Evolutionary conservation across 1,140 invertebrate species (phyloP), one percentile per base, ranked within the genome.

Genomic region (Atopsyche davidsoni): DNA sequence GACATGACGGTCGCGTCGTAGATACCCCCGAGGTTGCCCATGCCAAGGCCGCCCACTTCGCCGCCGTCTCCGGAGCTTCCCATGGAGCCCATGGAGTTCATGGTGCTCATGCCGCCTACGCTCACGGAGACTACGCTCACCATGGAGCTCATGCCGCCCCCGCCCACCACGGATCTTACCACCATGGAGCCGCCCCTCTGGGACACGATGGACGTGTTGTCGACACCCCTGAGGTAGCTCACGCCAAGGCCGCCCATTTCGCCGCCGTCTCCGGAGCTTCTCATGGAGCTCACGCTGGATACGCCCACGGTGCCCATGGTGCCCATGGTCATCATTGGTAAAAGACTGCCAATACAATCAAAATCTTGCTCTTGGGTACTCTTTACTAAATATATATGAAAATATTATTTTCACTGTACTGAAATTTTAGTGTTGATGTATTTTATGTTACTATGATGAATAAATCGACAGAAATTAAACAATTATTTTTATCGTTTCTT

Each of bases 171-270:
- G 45, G 46, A 35, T 34, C 25, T 3, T 51, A 39, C 35, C 47
- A 47, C 43, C 53, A 50, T 51, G 54, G 54, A 23, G 54, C 36
- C 36, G 36, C 49, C 17, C 44, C 49, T n/a, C 39, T 52, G 14
- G 54, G 49, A 42, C 45, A 34, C 21, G 47, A 51, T 14, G 54
- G 49, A 6, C 43, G 43, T 60, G 70, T 72, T 61, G 64, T 71
- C 51, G 71, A 73, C 62, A 73, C 71, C 22, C 69, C 72, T 46
- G 72, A 74, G 56, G 71, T 73, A 45, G 71, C 71, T n/a, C 69
- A 71, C 46, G 71, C 71, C 16, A 67, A 70, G 35, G 67, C 70
- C 23, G 68, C 67, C 4, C 71, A 73, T 59, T 59, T 70, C 19
- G 52, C 65, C 36, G 55, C 55, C 19, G 43, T 28, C 13, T 40